Evolutionary conservation across 2,113 vertebrate genomes (phyloP), one percentile per base, ranked within the genome.

Genomic region (Lepus timidus): DNA sequence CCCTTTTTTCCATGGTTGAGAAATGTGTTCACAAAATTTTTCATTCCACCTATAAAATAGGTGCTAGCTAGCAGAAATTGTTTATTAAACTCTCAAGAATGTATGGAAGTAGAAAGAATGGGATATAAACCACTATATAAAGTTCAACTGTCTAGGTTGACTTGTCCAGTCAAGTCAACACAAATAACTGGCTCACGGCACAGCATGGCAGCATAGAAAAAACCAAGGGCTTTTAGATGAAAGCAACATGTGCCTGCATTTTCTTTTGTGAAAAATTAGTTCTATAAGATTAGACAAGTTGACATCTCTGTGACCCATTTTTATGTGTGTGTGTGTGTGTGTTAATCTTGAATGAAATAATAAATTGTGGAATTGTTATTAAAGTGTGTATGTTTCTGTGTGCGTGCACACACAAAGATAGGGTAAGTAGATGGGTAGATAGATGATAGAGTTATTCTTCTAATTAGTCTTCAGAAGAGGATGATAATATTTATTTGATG

Each of bases 171-270:
- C n/a, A 86, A 81, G 55, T 68, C 49, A 91, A 78, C 71, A 91
- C 68, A 95, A 95, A 89, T 75, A 95, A 90, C 67, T 78, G 55
- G 87, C 93, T 90, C 93, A 93, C 83, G 75, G 79, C 97, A 86
- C 84, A 96, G 96, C 93, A 44, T 49, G 95, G 52, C 55, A 73
- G 55, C 61, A 55, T 67, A 75, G 65, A 31, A 62, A 31, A 62
- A 91, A 68, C 36, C 58, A 44, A 13, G 36, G 44, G 23, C 4
- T 19, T 91, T 29, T 25, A 22, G 39, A 71, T 81, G 23, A 67
- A 93, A 89, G 44, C 51, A 11, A 33, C 55, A 22, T 16, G 49
- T 3, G 10, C 76, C 68, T 93, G 29, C 62, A 64, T 76, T 52
- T 93, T 83, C 83, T 80, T 96, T 96, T 94, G 23, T 62, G 80